Base-by-base conservation (phyloP, 1,140 invertebrate species). In the Holotrichia oblita region DNA sequence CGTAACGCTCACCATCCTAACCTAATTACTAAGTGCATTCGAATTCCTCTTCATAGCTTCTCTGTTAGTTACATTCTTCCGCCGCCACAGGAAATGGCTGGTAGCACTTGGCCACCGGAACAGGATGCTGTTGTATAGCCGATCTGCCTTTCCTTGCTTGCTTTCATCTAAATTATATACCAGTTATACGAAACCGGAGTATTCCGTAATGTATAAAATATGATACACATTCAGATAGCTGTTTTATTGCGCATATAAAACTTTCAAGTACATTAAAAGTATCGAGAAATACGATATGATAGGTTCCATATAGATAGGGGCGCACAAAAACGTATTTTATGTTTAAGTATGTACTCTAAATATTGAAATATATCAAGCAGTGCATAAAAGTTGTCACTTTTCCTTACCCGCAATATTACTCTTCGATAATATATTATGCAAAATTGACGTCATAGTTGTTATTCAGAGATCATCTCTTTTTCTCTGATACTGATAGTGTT, bases 21-120 rank as follows among this genome's bases (percentile, higher is more conserved):
- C 61, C 7, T 69, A 69, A 69, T 69, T 69, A 69, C 22, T 69
- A 69, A 69, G 61, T 69, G 61, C 61, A 69, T 69, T 69, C 61
- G 61, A 69, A 69, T 69, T 69, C 22, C 61, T 22, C 20, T 22
- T 69, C 61, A 69, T 69, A 20, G 22, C 20, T 69, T 34, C 61
- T 27, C 2, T 69, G 61, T 69, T 69, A 69, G 61, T 10, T 69
- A 69, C 61, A 69, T 69, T 69, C 61, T 69, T 69, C 61, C 61
- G 61, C 61, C 27, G 61, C 61, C 20, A 6, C 48, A 55, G 61
- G 61, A 69, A 69, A 69, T 69, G 61, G 61, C 61, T 12, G 48
- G 61, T 14, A 69, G 61, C 61, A 69, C 22, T 69, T 69, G 61
- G 22, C 61, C 61, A 69, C 61, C 61, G 61, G 61, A 69, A 69